Base-by-base conservation (phyloP, 2,888 invertebrate species). In the Eurytoma californica region DNA sequence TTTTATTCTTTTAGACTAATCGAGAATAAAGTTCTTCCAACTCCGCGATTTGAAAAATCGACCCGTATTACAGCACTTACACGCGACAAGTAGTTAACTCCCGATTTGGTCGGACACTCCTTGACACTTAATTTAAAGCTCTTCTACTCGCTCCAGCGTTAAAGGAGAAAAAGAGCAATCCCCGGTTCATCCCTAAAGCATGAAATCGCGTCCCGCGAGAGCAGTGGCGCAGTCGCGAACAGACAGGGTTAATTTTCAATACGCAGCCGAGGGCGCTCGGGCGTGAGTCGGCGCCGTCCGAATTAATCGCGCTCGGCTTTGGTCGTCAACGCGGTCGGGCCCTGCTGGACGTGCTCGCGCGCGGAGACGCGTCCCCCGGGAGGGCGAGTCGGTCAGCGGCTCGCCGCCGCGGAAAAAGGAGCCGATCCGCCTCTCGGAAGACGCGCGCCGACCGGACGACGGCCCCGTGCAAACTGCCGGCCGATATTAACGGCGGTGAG, bases 401-500 rank as follows among this genome's bases (percentile, higher is more conserved):
- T 28, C 30, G 53, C 14, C 16, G 53, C 53, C n/a, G 53, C 16
- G 16, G 53, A 53, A 53, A 53, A 53, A 53, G 53, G 53, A 53
- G 16, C 1, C 53, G 53, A 53, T n/a, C 30, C 30, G 30, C 24
- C 16, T 30, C n/a, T 39, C 9, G 9, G 39, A 7, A 7, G 9
- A 9, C 9, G 9, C 9, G 9, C 39, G 39, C 39, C 39, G 39
- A 0, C 9, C 39, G 39, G 86, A 86, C 85, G 83, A 83, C 78
- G 61, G 28, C 58, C 24, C 58, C 12, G 12, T n/a, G 28, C 61
- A n/a, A 28, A 28, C 72, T 82, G 82, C 82, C 82, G 82, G 83
- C 82, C 84, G 84, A 86, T 87, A 87, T 87, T 87, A 87, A 85
- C 85, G 85, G 82, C 78, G 69, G 72, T 13, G 74, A 80, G 80